Evolutionary conservation across 2,888 invertebrate genomes (phyloP).

Genomic region (Dermolepida albohirtum): DNA sequence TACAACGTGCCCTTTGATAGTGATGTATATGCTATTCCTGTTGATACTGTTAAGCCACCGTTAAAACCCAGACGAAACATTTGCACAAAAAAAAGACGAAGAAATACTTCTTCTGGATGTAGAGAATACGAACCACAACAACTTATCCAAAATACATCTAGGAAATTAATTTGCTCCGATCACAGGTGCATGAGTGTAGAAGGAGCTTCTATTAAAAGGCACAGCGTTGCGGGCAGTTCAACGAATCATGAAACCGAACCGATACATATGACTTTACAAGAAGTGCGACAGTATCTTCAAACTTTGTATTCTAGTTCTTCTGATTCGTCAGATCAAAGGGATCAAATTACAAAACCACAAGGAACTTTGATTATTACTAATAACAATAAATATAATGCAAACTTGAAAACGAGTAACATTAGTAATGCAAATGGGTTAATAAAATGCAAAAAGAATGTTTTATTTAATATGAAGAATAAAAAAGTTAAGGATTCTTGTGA

Average conservation of each 20-base stretch:
- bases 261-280: conserved; percentile 86
- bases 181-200: conserved; percentile 33
- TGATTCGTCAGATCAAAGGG: conserved; percentile 69
- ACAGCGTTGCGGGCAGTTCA: conserved; percentile 76
- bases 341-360: conserved; percentile 57
- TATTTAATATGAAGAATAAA: conserved; percentile 70
- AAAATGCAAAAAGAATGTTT: conserved; percentile 43
- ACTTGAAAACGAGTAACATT: conserved; percentile 41
- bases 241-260: conserved; percentile 75
- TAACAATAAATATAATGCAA: conserved; percentile 55
- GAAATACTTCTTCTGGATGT: conserved; percentile 67
- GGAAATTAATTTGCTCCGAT: conserved; percentile 38
- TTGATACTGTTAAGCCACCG: conserved; percentile 80
- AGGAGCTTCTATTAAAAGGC: conserved; percentile 67
- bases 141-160: conserved; percentile 44
- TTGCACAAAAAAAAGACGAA: conserved; percentile 61
- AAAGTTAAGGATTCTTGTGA: conserved; percentile 67
- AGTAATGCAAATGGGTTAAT: conserved; percentile 28
- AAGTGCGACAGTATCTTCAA: conserved; percentile 86
- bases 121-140: conserved; percentile 58
- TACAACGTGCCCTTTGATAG: conserved; percentile 91
- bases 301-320: conserved; percentile 83
- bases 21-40: conserved; percentile 87
- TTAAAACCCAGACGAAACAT: conserved; percentile 66
- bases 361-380: conserved; percentile 54